Percentiles rank a stretch among this genome's conserved stretches.
phyloP scores from a whole-genome alignment of 2,797 vertebrate genomes.

The Bucorvus abyssinicus region DNA sequence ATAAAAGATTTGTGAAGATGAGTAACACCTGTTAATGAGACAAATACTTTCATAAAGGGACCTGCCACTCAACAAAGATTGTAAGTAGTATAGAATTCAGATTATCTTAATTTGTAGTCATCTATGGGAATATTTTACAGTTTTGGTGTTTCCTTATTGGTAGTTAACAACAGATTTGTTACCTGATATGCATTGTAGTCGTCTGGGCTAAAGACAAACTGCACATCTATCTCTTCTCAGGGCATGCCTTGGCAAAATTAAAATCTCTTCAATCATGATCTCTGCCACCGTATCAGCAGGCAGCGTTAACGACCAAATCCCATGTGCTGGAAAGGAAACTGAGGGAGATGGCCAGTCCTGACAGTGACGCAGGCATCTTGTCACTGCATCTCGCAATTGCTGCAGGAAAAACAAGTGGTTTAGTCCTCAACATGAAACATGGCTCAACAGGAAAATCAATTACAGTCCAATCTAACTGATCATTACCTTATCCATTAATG shows the following conservation, averaged over 20 bases:
- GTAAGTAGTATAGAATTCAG: neutral
- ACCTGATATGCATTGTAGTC: slow-evolving; percentile 69
- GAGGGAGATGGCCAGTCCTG: rapidly evolving
- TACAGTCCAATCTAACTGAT: neutral
- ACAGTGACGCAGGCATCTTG: slow-evolving; percentile 39
- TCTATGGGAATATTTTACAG: neutral
- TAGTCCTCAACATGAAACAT: neutral
- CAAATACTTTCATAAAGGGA: neutral
- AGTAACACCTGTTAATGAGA: neutral
- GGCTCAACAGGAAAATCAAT: neutral
- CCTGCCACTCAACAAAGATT: neutral
- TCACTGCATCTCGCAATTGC: slow-evolving; percentile 60
- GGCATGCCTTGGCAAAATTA: slow-evolving; percentile 34
- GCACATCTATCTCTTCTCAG: slow-evolving; percentile 41
- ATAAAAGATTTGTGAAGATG: neutral
- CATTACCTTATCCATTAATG: slow-evolving; percentile 16
- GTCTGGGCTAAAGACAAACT: slow-evolving; percentile 77
- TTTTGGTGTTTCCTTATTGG: neutral
- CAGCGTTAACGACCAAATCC: slow-evolving; percentile 61
- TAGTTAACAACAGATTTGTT: slow-evolving; percentile 27
- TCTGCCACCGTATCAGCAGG: neutral
- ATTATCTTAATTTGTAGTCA: neutral
- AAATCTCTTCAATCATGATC: slow-evolving; percentile 73
- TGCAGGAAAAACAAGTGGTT: slow-evolving; percentile 59
- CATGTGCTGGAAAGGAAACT: slow-evolving; percentile 84